Evolutionary conservation across 2,113 vertebrate species (phyloP).

Genomic region (Eulemur macaco): DNA sequence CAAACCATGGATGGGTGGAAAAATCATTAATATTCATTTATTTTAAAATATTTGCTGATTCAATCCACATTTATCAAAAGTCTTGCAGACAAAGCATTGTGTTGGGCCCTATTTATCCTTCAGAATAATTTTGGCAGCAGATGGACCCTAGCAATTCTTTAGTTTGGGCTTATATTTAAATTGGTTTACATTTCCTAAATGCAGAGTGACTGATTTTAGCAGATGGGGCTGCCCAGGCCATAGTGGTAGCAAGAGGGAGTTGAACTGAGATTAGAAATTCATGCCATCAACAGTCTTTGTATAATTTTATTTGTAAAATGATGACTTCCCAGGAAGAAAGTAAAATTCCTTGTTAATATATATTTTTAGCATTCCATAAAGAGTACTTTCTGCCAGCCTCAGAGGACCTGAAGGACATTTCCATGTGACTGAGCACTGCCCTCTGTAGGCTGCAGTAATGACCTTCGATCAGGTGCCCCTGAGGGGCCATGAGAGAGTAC

Average conservation of each 20-base stretch:
- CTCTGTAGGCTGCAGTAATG: background rate
- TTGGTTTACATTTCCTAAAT: background rate
- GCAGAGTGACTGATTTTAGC: background rate
- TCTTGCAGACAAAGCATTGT: background rate
- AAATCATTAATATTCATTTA: conserved; percentile 55
- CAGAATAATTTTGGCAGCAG: background rate
- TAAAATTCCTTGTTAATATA: background rate
- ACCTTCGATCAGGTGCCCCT: background rate
- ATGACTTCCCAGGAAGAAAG: background rate
- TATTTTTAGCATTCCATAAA: background rate
- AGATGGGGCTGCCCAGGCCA: background rate
- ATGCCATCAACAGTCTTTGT: background rate
- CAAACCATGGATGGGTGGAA: background rate
- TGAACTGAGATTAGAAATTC: background rate
- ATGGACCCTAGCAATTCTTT: background rate
- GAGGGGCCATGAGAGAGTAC: background rate
- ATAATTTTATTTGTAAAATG: conserved; percentile 34
- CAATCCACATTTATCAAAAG: conserved; percentile 25
- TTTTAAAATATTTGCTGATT: conserved; percentile 30
- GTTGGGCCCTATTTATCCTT: background rate
- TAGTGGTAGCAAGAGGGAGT: background rate
- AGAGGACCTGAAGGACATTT: background rate
- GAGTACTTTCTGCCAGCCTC: background rate
- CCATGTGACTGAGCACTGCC: background rate
- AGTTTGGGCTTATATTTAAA: conserved; percentile 22